Evolutionary conservation across 2,797 vertebrate species (phyloP), one percentile per base, ranked within the genome.

Genomic region (Nannoperca australis): DNA sequence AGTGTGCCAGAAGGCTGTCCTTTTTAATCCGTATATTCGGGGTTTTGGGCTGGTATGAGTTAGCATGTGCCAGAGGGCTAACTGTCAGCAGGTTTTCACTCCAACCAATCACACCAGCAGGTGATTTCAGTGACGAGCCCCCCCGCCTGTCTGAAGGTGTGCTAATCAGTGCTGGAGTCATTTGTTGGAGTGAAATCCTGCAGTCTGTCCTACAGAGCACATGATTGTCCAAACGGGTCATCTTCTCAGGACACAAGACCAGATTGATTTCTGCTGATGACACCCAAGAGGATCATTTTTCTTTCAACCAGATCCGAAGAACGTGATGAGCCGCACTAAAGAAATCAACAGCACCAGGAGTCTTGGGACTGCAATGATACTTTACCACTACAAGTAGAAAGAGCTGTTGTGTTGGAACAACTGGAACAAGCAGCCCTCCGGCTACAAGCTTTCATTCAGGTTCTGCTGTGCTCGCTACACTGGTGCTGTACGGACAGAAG

Each of bases 191-290:
- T 22, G n/a, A 20, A 24, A 38, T n/a, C 60, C 32, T 12, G 44
- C 11, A n/a, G 24, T 61, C 51, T 24, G 13, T 12, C 17, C 44
- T 24, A 17, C 14, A 34, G 4, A 15, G 53, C 10, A 30, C 10
- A 5, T 54, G 44, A 54, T 69, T 59, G 32, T 71, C 62, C 18
- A 12, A 55, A 3, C 22, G 13, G 18, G 36, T 40, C 38, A 11
- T 51, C 44, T 40, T 18, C 61, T 54, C 47, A 62, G 64, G 51
- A 45, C 62, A 44, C 32, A 74, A 73, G 60, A 36, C 5, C 24
- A 13, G 17, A 69, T 38, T 73, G 80, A 83, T 80, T 87, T 65
- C 73, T 42, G 27, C 5, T 80, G 44, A 81, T 70, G 78, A 79
- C 54, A 55, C 17, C 68, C 12, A 14, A 11, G 34, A 13, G 22